Base-by-base conservation (phyloP, 2,797 vertebrate species). In the Cynopterus sphinx region DNA sequence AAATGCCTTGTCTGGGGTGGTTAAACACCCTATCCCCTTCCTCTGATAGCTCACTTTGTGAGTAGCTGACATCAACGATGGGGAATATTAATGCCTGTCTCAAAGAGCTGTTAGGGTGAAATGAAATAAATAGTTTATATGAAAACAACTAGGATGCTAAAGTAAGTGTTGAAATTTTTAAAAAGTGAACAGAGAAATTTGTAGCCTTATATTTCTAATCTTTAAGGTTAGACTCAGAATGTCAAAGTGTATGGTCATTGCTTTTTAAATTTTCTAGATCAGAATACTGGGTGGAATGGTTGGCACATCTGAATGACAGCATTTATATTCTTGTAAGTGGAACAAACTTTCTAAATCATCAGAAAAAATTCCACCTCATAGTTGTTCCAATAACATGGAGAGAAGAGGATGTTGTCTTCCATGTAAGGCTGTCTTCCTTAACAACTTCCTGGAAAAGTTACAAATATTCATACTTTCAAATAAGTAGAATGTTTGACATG, bases 391-490 rank as follows among this genome's bases (percentile, higher is more conserved):
- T 13, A 41, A 21, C 4, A 19, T 31, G 65, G 36, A 78, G 6
- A 46, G 11, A 92, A 93, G 53, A 93, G 49, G 90, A 90, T 90
- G 85, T 49, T 78, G 33, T 65, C 36, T 1, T 65, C 26, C 11
- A 3, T 59, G 93, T 81, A 75, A 22, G 13, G 2, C 4, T 87
- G 10, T 87, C 65, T 59, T 91, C 33, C 74, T 68, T 81, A 70
- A 71, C 81, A 95, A 94, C 67, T 96, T 96, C 55, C 75, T 78
- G 39, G 28, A 7, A 87, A 68, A 71, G 49, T 77, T 78, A 68
- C 49, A 81, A 77, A 49, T n/a, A 68, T n/a, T 89, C 46, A 68
- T 70, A 36, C 26, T 85, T 78, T 91, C 49, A 84, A 89, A 49
- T 61, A 75, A 74, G 9, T 71, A 70, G 55, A 79, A 70, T 36